Evolutionary conservation across 2,113 vertebrate genomes (phyloP).

Genomic region (Corythoichthys intestinalis): DNA sequence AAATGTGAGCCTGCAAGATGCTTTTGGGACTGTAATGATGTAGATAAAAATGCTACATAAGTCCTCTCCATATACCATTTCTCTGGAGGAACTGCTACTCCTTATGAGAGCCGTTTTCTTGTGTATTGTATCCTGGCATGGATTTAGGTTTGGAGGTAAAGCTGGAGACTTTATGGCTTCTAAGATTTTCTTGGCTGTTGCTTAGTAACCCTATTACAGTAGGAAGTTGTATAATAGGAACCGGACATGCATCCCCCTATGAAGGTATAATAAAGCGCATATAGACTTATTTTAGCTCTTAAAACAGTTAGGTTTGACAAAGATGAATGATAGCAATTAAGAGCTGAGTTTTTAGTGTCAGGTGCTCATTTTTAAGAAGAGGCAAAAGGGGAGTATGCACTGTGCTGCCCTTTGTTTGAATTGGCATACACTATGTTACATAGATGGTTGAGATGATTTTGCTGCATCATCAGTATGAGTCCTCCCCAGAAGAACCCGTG

Average conservation of each 20-base stretch:
- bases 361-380: too few relatives aligned
- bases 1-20: too few relatives aligned
- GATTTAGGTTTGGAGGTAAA: constrained; percentile 6
- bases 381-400: too few relatives aligned
- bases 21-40: too few relatives aligned
- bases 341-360: background rate
- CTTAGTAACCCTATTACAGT: constrained; percentile 42
- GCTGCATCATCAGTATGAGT: too few relatives aligned
- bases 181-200: constrained; percentile 26
- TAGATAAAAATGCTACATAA: too few relatives aligned
- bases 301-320: background rate
- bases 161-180: constrained; percentile 5
- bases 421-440: too few relatives aligned
- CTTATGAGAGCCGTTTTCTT: background rate
- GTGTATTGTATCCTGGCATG: background rate
- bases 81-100: background rate
- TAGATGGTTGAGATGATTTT: too few relatives aligned
- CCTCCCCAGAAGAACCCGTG: too few relatives aligned
- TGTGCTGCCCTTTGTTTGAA: too few relatives aligned
- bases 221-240: constrained; percentile 25
- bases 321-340: background rate
- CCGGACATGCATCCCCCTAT: background rate
- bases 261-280: background rate
- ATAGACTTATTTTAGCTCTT: background rate
- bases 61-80: too few relatives aligned